phyloP scores from a whole-genome alignment of 2,888 invertebrate species.

The Xanthostigma xanthostigma region DNA sequence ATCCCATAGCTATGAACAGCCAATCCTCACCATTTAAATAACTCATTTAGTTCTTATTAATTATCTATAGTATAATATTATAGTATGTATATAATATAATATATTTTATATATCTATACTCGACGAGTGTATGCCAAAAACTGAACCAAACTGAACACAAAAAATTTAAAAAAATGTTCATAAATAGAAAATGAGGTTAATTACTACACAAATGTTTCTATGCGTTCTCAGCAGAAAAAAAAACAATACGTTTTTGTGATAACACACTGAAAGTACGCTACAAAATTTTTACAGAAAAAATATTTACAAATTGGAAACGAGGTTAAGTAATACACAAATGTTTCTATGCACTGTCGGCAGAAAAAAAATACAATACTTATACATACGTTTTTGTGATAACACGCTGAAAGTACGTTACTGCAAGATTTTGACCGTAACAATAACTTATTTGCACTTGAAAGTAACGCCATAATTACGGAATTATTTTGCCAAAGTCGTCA shows the following conservation, averaged over 20 bases:
- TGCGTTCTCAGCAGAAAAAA: too few relatives aligned
- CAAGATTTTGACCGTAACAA: constrained; percentile 3
- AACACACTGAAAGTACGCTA: too few relatives aligned
- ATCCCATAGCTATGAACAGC: too few relatives aligned
- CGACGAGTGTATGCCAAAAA: too few relatives aligned
- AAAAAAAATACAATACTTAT: background rate
- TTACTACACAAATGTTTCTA: background rate
- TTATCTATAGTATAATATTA: too few relatives aligned
- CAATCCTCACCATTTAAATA: too few relatives aligned
- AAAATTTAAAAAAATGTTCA: background rate
- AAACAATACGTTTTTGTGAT: too few relatives aligned
- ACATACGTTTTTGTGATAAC: constrained; percentile 3
- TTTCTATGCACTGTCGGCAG: background rate
- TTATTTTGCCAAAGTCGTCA: background rate
- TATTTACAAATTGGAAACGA: background rate
- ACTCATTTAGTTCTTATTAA: too few relatives aligned
- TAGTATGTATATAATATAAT: too few relatives aligned
- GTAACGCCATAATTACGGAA: background rate
- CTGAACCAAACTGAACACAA: too few relatives aligned
- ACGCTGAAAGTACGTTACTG: background rate
- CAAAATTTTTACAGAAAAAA: too few relatives aligned
- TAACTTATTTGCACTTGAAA: background rate
- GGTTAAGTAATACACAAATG: background rate
- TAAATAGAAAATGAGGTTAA: background rate
- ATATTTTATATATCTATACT: too few relatives aligned